These are phyloP conservation scores for Eledone cirrhosa DNA, from an alignment of 2,888 invertebrate genomes.

Conservation along the genomic window DNA sequence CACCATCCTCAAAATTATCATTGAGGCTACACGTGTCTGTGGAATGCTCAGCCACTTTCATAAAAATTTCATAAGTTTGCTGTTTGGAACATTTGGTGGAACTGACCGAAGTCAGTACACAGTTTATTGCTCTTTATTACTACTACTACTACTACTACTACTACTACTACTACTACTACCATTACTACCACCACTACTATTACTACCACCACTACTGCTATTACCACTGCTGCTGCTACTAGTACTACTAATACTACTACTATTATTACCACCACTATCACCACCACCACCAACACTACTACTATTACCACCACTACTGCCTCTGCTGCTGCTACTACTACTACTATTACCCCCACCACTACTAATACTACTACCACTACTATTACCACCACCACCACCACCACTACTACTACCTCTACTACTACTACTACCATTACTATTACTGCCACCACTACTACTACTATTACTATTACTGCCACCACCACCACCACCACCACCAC, in stretches of 20 bases:
- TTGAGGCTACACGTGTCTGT: background rate
- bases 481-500: too few relatives aligned
- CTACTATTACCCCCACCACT: too few relatives aligned
- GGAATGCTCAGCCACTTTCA: too few relatives aligned
- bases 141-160: conserved; percentile 13
- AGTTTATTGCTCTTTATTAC: background rate
- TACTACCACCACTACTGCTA: background rate
- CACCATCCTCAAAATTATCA: background rate
- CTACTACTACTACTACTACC: conserved; percentile 13
- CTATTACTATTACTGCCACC: too few relatives aligned
- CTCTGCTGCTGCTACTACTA: too few relatives aligned
- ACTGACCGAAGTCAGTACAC: background rate
- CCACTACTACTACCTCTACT: background rate
- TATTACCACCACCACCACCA: too few relatives aligned
- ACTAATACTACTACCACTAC: too few relatives aligned
- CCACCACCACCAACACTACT: too few relatives aligned
- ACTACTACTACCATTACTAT: too few relatives aligned
- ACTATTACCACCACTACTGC: too few relatives aligned
- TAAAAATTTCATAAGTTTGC: background rate
- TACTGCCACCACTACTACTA: too few relatives aligned
- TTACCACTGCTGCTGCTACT: background rate
- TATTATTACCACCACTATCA: background rate
- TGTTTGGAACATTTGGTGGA: background rate
- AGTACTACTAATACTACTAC: too few relatives aligned
- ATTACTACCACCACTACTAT: background rate